Conservation (phyloP, 2,888 invertebrate genomes). For the Coremacera marginata region DNA sequence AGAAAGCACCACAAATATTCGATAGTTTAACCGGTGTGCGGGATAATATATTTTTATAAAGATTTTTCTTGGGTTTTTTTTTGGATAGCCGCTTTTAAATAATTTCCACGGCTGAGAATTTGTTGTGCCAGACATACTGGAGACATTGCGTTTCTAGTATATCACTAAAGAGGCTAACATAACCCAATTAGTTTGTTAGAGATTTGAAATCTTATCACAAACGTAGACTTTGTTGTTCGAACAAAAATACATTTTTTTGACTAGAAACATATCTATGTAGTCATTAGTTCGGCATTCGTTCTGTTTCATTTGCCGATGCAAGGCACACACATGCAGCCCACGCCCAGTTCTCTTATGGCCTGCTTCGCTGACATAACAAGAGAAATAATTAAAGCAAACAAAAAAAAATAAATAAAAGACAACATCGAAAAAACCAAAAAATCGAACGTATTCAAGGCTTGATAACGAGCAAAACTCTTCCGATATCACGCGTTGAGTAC, state of each 20-base stretch:
- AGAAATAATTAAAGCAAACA: conserved; percentile 26
- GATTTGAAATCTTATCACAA: conserved; percentile 13
- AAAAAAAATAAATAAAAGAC: neutral
- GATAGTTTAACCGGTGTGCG: too few species aligned
- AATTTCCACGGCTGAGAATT: neutral
- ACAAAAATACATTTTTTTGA: neutral
- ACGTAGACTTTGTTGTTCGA: conserved; percentile 14
- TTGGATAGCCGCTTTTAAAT: conserved; percentile 39
- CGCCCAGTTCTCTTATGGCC: conserved; percentile 19
- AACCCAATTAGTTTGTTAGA: neutral
- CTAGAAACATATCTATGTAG: neutral
- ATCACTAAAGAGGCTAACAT: neutral
- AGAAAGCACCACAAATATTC: too few species aligned
- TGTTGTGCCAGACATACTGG: conserved; percentile 1
- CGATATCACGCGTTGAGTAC: conserved; percentile 19
- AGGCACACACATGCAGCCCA: neutral
- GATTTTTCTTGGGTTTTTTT: conserved; percentile 46
- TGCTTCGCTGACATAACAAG: conserved; percentile 3
- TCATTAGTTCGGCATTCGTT: neutral
- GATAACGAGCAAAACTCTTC: conserved; percentile 22
- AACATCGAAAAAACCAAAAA: conserved; percentile 9
- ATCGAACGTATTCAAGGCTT: neutral
- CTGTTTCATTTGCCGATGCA: neutral
- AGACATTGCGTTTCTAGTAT: neutral
- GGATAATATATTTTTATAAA: too few species aligned